phyloP scores from a whole-genome alignment of 1,140 invertebrate species.

The Camponotus pennsylvanicus region DNA sequence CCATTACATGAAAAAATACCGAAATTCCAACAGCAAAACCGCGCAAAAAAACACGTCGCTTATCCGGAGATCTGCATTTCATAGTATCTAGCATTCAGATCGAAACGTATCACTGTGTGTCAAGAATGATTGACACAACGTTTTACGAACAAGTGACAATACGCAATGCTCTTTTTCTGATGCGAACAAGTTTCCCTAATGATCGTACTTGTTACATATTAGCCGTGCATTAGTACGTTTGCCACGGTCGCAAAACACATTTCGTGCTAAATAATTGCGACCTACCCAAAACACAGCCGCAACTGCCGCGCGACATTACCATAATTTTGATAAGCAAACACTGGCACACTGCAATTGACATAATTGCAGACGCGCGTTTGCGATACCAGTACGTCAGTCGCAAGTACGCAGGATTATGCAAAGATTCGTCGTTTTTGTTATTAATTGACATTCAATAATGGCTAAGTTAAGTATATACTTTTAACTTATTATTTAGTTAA shows the following conservation, averaged over 20 bases:
- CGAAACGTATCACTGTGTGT: slow-evolving; percentile 22
- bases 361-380: slow-evolving; percentile 58
- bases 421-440: slow-evolving; percentile 22
- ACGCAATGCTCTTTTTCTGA: slow-evolving; percentile 3
- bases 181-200: slow-evolving; percentile 65
- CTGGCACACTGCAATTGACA: slow-evolving; percentile 70
- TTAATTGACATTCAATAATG: not conserved
- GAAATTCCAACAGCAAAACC: slow-evolving; percentile 9
- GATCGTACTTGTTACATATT: slow-evolving; percentile 74
- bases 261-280: slow-evolving; percentile 75
- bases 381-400: slow-evolving; percentile 26
- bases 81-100: not conserved
- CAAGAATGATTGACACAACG: slow-evolving; percentile 22
- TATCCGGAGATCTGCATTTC: slow-evolving; percentile 35
- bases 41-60: slow-evolving; percentile 15
- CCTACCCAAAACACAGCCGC: slow-evolving; percentile 64
- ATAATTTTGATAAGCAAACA: slow-evolving; percentile 74
- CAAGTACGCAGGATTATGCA: not conserved
- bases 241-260: slow-evolving; percentile 67
- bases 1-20: not conserved
- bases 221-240: slow-evolving; percentile 69
- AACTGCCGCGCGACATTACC: slow-evolving; percentile 72
- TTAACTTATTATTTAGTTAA: not conserved
- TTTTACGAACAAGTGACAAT: slow-evolving; percentile 13
- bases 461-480: not conserved